These are phyloP conservation scores for Agapornis canus DNA, from an alignment of 2,797 vertebrate genomes.

Conservation along the genomic window DNA sequence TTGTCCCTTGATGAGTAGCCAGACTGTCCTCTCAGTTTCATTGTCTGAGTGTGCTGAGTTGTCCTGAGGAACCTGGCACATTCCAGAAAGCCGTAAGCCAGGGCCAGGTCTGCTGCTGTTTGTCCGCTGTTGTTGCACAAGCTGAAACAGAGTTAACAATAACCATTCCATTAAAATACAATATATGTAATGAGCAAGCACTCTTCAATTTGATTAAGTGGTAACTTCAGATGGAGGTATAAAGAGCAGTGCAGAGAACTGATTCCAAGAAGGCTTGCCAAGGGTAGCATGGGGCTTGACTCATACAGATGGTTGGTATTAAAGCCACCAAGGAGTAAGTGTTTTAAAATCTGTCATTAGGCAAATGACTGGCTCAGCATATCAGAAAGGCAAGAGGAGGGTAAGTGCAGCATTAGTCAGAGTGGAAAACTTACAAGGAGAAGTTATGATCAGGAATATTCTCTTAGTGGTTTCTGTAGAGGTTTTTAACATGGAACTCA, in stretches of 20 bases:
- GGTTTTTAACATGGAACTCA: not conserved
- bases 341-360: not conserved
- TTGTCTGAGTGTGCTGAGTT: conserved; percentile 65
- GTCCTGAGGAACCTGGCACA: conserved; percentile 79
- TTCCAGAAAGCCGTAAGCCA: conserved; percentile 77
- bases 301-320: not conserved
- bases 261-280: not conserved
- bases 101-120: conserved; percentile 81
- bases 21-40: conserved; percentile 23
- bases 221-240: not conserved
- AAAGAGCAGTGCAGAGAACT: not conserved
- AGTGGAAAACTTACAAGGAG: not conserved
- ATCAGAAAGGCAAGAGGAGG: not conserved
- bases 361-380: not conserved
- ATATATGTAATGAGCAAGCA: not conserved
- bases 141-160: conserved; percentile 59
- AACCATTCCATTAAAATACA: not conserved
- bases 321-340: not conserved
- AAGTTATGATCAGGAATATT: not conserved
- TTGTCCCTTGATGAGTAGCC: not conserved
- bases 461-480: not conserved
- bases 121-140: conserved; percentile 81
- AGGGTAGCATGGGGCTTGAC: not conserved
- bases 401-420: not conserved
- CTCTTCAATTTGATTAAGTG: not conserved